Percentiles rank a stretch among this genome's conserved stretches.
phyloP scores from a whole-genome alignment of 2,797 vertebrate genomes.

The Micromesistius poutassou region DNA sequence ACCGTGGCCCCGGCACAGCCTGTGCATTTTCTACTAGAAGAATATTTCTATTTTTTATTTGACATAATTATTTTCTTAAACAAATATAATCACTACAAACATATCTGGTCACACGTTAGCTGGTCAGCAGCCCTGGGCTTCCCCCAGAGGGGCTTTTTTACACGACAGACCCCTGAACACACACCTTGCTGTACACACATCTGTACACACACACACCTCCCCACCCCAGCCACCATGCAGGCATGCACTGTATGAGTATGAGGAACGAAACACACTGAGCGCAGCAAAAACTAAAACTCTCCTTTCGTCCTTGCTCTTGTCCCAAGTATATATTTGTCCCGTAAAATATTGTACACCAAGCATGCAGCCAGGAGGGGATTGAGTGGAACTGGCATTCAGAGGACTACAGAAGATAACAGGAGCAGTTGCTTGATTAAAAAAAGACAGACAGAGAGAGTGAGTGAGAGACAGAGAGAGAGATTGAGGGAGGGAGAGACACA shows the following conservation, averaged over 20 bases:
- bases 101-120: slow-evolving; percentile 18
- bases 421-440: not conserved
- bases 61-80: slow-evolving; percentile 21
- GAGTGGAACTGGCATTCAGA: not conserved
- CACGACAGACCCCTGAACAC: not conserved
- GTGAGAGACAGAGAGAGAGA: not conserved
- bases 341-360: slow-evolving; percentile 31
- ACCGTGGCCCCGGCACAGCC: slow-evolving; percentile 52
- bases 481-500: slow-evolving; percentile 8
- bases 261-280: slow-evolving; percentile 31
- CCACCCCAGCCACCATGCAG: slow-evolving; percentile 44
- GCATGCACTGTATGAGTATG: slow-evolving; percentile 46
- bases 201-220: not conserved
- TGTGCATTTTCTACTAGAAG: slow-evolving; percentile 13
- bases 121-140: slow-evolving; percentile 36
- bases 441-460: not conserved
- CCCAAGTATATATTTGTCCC: slow-evolving; percentile 9
- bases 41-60: not conserved
- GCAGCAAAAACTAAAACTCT: slow-evolving; percentile 16
- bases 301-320: slow-evolving; percentile 6
- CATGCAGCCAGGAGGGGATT: slow-evolving; percentile 39
- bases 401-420: not conserved
- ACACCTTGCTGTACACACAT: not conserved
- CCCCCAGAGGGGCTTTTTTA: not conserved
- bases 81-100: slow-evolving; percentile 14